Evolutionary conservation across 2,888 invertebrate genomes (phyloP).

Genomic region (Xestoiulus laeticollis): DNA sequence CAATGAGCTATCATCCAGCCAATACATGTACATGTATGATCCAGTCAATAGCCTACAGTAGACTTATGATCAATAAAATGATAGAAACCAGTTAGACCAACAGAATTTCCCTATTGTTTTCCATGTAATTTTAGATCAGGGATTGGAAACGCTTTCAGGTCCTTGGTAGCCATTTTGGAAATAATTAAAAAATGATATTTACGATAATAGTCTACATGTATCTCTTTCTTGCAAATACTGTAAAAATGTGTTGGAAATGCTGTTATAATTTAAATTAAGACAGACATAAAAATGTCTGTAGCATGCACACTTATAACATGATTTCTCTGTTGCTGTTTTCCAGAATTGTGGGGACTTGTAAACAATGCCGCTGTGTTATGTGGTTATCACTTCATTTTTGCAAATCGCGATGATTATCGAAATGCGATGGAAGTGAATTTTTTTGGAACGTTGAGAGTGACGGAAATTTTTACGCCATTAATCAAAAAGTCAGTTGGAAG

Average conservation of each 20-base stretch:
- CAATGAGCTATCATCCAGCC: too few species aligned
- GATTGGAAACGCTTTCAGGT: too few species aligned
- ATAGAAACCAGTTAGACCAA: too few species aligned
- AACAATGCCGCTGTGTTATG: conserved; percentile 27
- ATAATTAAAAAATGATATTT: too few species aligned
- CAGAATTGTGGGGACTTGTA: conserved; percentile 46
- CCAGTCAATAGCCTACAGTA: too few species aligned
- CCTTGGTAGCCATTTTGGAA: too few species aligned
- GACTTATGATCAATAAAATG: too few species aligned
- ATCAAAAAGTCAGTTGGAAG: conserved; percentile 42
- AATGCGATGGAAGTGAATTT: conserved; percentile 45
- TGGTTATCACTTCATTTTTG: not conserved
- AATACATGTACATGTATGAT: too few species aligned
- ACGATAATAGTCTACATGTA: too few species aligned
- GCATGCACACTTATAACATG: not conserved
- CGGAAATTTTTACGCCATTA: conserved; percentile 11
- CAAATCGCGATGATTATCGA: conserved; percentile 25
- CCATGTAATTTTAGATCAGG: too few species aligned
- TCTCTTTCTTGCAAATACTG: too few species aligned
- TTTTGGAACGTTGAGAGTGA: conserved; percentile 46
- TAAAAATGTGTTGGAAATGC: not conserved
- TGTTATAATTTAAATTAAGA: not conserved
- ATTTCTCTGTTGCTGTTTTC: not conserved
- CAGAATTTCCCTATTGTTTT: too few species aligned
- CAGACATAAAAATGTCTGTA: not conserved